Base-by-base conservation (phyloP, 2,888 invertebrate genomes). In the Apeira syringaria region DNA sequence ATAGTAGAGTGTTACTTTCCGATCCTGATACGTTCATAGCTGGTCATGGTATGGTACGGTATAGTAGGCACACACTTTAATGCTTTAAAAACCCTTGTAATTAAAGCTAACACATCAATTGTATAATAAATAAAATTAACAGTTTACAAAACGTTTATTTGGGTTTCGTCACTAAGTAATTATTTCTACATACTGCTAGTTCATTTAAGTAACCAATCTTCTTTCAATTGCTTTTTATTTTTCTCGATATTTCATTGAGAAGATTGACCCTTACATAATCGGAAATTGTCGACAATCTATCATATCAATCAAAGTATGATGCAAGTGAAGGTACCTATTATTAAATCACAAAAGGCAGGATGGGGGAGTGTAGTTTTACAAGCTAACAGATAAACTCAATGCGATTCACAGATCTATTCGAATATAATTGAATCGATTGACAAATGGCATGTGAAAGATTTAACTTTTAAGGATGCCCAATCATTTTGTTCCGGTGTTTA, bases 221-320 rank as follows among this genome's bases (percentile, higher is more conserved):
- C 15, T 5, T 7, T 5, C 7, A 10, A 20, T 42, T 26, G 13
- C 24, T 31, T 26, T 15, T 36, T 26, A 7, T 3, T 11, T n/a
- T 15, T 5, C 12, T 20, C 31, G 2, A 31, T 27, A 25, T 15
- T 34, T 29, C 20, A 42, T 42, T 36, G 31, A 27, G 13, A 13
- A 25, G 25, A 36, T 40, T 18, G 39, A 28, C 17, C 29, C 35
- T 32, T 40, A 32, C 36, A 32, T 20, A 47, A 30, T 31, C 40
- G 33, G 6, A 37, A 47, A 33, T 34, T 22, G 24, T 33, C 36
- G 33, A 28, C 28, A 28, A 8, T 37, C 15, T 27, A 35, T 36
- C 11, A 8, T 32, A 32, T 43, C 43, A 37, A 43, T 43, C 43
- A 32, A 28, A 32, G 2, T 15, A 4, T 15, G 15, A 15, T 2